A percentile compares a stretch with the other conserved stretches of the same genome.
These are phyloP conservation scores for Trichechus manatus DNA, from an alignment of 2,113 vertebrate genomes.

Conservation along the genomic window DNA sequence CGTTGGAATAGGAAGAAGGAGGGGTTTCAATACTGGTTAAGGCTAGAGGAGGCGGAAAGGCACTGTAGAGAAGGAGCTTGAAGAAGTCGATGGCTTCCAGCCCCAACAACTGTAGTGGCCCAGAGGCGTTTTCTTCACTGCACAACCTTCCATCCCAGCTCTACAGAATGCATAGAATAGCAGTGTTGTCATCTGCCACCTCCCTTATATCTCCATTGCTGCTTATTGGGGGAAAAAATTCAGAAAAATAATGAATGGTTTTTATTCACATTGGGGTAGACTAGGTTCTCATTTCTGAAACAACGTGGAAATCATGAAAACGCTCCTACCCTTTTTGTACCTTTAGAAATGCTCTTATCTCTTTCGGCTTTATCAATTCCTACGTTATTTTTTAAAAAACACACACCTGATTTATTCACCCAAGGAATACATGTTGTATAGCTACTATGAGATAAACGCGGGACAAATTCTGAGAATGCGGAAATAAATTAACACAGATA, in stretches of 20 bases:
- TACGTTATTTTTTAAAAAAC: not conserved
- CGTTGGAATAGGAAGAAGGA: not conserved
- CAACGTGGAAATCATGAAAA: not conserved
- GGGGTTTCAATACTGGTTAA: not conserved
- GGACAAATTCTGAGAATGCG: not conserved
- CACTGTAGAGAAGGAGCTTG: not conserved
- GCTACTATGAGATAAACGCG: conserved; percentile 36
- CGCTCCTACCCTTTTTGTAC: not conserved
- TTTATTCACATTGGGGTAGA: not conserved
- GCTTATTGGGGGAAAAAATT: not conserved
- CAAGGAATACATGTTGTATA: conserved; percentile 4
- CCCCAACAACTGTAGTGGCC: not conserved
- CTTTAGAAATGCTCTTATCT: not conserved
- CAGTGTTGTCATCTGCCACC: not conserved
- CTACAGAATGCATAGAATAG: not conserved
- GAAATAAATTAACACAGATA: conserved; percentile 44
- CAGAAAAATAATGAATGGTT: not conserved
- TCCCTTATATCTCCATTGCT: not conserved
- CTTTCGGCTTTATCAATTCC: not conserved
- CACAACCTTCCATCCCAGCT: not conserved
- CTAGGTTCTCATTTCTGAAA: conserved; percentile 19
- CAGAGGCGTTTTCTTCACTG: not conserved
- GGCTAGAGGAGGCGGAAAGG: not conserved
- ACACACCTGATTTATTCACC: not conserved
- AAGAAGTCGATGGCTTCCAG: not conserved